Evolutionary conservation across 2,888 invertebrate genomes (phyloP), one percentile per base, ranked within the genome.

Genomic region (Leucozona laternaria): DNA sequence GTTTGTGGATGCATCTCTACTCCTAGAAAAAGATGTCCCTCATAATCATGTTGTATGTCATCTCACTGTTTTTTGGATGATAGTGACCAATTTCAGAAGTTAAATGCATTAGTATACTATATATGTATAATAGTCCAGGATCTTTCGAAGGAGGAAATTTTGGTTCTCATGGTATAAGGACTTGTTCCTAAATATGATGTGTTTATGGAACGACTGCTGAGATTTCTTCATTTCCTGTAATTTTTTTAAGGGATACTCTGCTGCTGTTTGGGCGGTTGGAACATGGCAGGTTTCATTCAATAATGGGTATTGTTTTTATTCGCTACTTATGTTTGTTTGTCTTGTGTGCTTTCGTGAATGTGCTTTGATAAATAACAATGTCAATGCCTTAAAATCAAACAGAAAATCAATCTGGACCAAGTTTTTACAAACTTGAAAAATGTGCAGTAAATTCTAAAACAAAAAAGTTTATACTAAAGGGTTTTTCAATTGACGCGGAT

Each of bases 51-150:
- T 15, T 40, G 6, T 15, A 43, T n/a, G 2, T 6, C n/a, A n/a
- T 43, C 43, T 43, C 43, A n/a, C 43, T 15, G n/a, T 6, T 43
- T n/a, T 0, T 43, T 43, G 2, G 43, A 43, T n/a, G 43, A 17
- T 45, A 45, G 17, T 45, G 45, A 45, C 45, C 45, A 43, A 43
- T n/a, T 43, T 43, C n/a, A n/a, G 45, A 45, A 45, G 45, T n/a
- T 4, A 43, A 43, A 13, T 43, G n/a, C 2, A 43, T 43, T 2
- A n/a, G 15, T 15, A 15, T 5, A n/a, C 43, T 3, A n/a, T n/a
- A n/a, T n/a, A n/a, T n/a, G n/a, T n/a, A n/a, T n/a, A n/a, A n/a
- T n/a, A n/a, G 13, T 2, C 6, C n/a, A n/a, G 40, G 5, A 40
- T 15, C 1, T 4, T 40, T 37, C 11, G 15, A 43, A 17, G 17